Conservation (phyloP, 2,888 invertebrate species). For the Odontocolon sp. region DNA sequence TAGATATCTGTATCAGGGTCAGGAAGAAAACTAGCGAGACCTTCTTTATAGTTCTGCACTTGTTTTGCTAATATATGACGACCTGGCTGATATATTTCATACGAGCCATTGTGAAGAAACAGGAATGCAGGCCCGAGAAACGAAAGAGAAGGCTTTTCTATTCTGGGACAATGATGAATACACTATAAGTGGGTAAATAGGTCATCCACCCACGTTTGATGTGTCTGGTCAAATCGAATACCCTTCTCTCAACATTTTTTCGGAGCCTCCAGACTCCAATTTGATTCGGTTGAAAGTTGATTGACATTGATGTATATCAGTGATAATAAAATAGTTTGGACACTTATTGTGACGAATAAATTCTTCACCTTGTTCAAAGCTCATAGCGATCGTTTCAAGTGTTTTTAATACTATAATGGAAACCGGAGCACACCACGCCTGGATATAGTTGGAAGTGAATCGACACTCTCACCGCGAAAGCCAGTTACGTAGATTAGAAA, state of each 20-base stretch:
- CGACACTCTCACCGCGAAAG: constrained; percentile 48
- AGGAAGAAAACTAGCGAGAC: constrained; percentile 4
- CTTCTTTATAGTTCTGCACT: neutral
- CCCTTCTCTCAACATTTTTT: constrained; percentile 47
- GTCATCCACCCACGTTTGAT: constrained; percentile 63
- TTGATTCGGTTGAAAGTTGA: constrained; percentile 60
- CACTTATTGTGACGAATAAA: neutral
- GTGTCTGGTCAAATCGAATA: constrained; percentile 52
- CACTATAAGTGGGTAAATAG: constrained; percentile 72
- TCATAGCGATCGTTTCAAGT: neutral
- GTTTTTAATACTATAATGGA: neutral
- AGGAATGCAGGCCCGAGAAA: constrained; percentile 19
- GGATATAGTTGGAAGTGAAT: neutral
- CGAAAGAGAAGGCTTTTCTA: constrained; percentile 50
- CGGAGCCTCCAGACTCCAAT: constrained; percentile 31
- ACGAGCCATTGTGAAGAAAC: constrained; percentile 30
- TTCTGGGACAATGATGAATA: constrained; percentile 59
- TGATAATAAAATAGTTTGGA: neutral
- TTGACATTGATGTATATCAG: constrained; percentile 5
- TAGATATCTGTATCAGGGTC: neutral
- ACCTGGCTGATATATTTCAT: neutral
- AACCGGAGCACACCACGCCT: constrained; percentile 12
- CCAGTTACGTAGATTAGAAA: constrained; percentile 61
- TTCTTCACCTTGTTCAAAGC: neutral
- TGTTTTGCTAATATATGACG: constrained; percentile 7